A percentile compares a stretch with the other conserved stretches of the same genome.
These are phyloP conservation scores for Leptothorax acervorum DNA, from an alignment of 2,888 invertebrate genomes.

Conservation along the genomic window DNA sequence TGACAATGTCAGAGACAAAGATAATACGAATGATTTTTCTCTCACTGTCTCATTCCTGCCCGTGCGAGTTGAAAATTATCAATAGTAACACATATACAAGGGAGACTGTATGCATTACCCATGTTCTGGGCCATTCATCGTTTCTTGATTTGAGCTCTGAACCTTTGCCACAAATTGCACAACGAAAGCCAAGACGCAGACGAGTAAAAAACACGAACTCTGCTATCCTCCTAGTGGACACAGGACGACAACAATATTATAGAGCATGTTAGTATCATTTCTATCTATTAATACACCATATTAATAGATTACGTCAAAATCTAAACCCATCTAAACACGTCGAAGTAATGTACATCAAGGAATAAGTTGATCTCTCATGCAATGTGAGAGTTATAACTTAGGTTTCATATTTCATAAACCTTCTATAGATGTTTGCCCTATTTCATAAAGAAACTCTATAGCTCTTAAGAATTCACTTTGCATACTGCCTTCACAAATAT, in stretches of 20 bases:
- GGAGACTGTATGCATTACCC: conserved; percentile 87
- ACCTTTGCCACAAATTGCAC: conserved; percentile 75
- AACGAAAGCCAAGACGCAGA: conserved; percentile 72
- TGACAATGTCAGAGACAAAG: not conserved
- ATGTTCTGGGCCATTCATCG: conserved; percentile 93
- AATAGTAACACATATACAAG: not conserved
- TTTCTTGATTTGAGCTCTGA: conserved; percentile 79
- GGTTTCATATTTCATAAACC: not conserved
- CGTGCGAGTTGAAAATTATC: not conserved
- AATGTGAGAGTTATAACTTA: not conserved
- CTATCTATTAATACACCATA: not conserved
- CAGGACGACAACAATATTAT: conserved; percentile 62
- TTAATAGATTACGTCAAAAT: not conserved
- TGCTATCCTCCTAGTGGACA: conserved; percentile 75
- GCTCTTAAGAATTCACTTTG: not conserved
- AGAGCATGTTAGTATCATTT: conserved; percentile 32
- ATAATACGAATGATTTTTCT: not conserved
- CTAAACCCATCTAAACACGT: no score
- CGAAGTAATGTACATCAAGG: not conserved
- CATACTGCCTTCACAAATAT: not conserved
- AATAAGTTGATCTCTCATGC: not conserved
- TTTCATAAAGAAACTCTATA: conserved; percentile 24
- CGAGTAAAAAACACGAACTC: conserved; percentile 66
- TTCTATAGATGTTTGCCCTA: not conserved
- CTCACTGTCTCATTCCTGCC: not conserved